Conservation (phyloP, 2,888 invertebrate species). For the Sphinx pinastri region DNA sequence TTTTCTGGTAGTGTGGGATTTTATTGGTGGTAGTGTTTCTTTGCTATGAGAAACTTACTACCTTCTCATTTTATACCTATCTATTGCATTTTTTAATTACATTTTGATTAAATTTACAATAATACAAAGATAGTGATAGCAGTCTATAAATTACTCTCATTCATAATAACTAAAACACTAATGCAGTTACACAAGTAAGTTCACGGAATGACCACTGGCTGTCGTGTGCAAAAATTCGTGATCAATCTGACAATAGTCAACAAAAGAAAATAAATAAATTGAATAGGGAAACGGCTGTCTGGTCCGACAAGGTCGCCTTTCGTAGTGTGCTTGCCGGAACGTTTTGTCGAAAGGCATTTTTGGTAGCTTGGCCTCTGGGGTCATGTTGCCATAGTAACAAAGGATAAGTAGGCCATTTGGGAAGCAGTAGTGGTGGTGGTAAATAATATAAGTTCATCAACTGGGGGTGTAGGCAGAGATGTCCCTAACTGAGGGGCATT, state of each 20-base stretch:
- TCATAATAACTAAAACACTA: neutral
- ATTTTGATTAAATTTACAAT: no score
- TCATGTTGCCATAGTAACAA: neutral
- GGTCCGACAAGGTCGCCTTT: slow-evolving; percentile 50
- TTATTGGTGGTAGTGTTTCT: no score
- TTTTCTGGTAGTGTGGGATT: no score
- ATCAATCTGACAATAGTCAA: slow-evolving; percentile 41
- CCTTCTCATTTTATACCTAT: no score
- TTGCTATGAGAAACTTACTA: no score
- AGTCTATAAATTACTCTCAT: neutral
- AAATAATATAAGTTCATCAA: no score
- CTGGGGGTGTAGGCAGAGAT: no score
- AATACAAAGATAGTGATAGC: neutral
- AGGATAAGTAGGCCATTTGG: neutral
- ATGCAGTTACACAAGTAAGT: neutral
- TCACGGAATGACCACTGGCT: slow-evolving; percentile 14
- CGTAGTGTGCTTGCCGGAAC: slow-evolving; percentile 38
- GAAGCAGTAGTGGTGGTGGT: neutral
- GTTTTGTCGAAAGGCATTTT: slow-evolving; percentile 21
- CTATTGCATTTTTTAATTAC: no score
- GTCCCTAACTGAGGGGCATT: no score
- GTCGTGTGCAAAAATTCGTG: slow-evolving; percentile 42
- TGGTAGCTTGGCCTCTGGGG: slow-evolving; percentile 6
- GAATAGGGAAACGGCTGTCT: slow-evolving; percentile 55
- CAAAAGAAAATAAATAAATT: slow-evolving; percentile 51